These are phyloP conservation scores for Chloropsis cyanopogon DNA, from an alignment of 2,113 vertebrate species.

Conservation along the genomic window DNA sequence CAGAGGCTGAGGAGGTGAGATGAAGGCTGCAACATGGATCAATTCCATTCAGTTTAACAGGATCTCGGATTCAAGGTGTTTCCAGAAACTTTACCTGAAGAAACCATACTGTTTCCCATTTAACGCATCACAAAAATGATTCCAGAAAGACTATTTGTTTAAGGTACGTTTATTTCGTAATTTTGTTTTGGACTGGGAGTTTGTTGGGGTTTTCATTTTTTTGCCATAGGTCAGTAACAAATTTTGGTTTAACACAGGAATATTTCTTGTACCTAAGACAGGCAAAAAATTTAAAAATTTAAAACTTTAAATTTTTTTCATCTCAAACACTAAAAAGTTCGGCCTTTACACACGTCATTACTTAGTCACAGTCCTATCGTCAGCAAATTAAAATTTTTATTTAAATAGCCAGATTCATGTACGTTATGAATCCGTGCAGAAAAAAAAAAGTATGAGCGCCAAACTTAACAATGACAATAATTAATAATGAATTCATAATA, in stretches of 20 bases:
- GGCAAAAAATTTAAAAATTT: not conserved
- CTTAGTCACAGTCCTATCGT: not conserved
- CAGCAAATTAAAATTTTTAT: not conserved
- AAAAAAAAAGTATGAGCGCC: not conserved
- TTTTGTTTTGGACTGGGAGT: not conserved
- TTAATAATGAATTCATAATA: not conserved
- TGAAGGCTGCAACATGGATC: not conserved
- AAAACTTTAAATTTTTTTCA: not conserved
- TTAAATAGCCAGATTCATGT: not conserved
- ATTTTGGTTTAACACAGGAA: not conserved
- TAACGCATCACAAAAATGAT: not conserved
- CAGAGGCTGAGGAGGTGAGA: not conserved
- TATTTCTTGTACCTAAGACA: not conserved
- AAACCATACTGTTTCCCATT: not conserved
- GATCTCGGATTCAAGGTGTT: not conserved
- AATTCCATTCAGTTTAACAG: rapidly evolving
- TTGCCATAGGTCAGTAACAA: not conserved
- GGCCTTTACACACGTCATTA: not conserved
- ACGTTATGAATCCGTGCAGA: not conserved
- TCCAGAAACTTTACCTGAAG: not conserved
- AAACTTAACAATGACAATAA: not conserved
- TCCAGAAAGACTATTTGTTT: not conserved
- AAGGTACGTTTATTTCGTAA: not conserved
- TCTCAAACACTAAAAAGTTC: not conserved
- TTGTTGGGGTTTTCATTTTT: not conserved